These are phyloP conservation scores for Nycteola revayana DNA, from an alignment of 2,888 invertebrate species.

Conservation along the genomic window DNA sequence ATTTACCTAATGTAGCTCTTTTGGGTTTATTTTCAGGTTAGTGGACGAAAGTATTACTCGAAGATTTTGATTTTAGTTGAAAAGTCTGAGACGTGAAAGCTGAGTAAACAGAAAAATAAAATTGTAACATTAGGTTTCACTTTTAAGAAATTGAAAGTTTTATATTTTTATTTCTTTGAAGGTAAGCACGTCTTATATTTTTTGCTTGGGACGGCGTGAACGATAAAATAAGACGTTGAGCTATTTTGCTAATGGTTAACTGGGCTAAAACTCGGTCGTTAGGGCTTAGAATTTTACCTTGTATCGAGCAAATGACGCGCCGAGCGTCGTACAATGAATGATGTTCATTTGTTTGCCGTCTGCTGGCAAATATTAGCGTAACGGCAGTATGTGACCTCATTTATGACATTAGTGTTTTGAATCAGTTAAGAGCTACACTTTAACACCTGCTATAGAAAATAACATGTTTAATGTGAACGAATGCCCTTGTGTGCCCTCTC, in stretches of 20 bases:
- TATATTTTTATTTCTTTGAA: conserved; percentile 13
- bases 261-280: conserved; percentile 51
- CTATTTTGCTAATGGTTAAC: conserved; percentile 46
- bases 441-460: too few species aligned
- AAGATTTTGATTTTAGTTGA: conserved; percentile 4
- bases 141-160: conserved; percentile 13
- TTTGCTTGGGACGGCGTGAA: conserved; percentile 33
- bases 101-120: conserved; percentile 3
- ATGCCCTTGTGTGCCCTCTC: too few species aligned
- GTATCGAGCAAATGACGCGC: too few species aligned
- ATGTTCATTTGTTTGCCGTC: conserved; percentile 12
- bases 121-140: not conserved
- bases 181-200: conserved; percentile 10
- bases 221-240: conserved; percentile 46
- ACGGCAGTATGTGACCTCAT: too few species aligned
- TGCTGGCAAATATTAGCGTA: too few species aligned
- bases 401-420: too few species aligned
- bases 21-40: not conserved
- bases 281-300: too few species aligned
- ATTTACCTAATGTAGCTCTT: too few species aligned
- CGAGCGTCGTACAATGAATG: conserved; percentile 21
- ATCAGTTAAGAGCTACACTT: too few species aligned
- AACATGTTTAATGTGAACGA: too few species aligned
- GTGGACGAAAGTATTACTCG: not conserved
- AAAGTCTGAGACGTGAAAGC: conserved; percentile 9